Conservation (phyloP, 2,888 invertebrate genomes). For the Cyaniris semiargus region DNA sequence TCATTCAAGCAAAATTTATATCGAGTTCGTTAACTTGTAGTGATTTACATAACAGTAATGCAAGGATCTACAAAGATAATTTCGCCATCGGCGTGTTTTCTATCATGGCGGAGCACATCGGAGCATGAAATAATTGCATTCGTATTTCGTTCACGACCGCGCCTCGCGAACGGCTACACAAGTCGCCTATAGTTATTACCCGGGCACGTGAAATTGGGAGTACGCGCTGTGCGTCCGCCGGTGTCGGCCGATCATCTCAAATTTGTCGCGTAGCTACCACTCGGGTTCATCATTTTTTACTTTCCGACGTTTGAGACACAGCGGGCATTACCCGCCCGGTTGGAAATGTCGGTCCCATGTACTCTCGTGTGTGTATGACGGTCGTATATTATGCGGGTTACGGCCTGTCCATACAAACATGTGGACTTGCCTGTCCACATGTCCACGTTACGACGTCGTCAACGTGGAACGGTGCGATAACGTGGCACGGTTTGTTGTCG, state of each 20-base stretch:
- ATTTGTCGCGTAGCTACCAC: constrained; percentile 64
- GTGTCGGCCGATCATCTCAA: constrained; percentile 58
- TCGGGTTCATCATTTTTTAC: constrained; percentile 60
- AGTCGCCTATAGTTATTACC: constrained; percentile 62
- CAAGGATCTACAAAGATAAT: constrained; percentile 32
- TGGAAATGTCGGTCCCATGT: constrained; percentile 50
- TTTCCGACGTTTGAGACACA: constrained; percentile 53
- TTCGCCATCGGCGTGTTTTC: constrained; percentile 38
- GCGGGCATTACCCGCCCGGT: constrained; percentile 55
- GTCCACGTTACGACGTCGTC: too few species aligned
- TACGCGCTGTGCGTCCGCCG: constrained; percentile 48
- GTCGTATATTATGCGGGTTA: constrained; percentile 48
- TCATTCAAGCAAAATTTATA: constrained; percentile 13
- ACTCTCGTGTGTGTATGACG: not conserved
- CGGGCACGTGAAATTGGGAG: constrained; percentile 58
- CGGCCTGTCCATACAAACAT: too few species aligned
- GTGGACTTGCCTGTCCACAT: too few species aligned
- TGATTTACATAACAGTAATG: constrained; percentile 14
- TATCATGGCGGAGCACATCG: constrained; percentile 68
- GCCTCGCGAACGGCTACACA: constrained; percentile 63
- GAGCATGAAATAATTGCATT: constrained; percentile 73
- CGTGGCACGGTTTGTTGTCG: too few species aligned
- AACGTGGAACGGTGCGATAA: too few species aligned
- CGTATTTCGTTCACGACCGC: constrained; percentile 64
- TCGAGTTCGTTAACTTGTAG: constrained; percentile 13